Evolutionary conservation across 2,888 invertebrate genomes (phyloP).

Genomic region (Leptogaster cylindrica): DNA sequence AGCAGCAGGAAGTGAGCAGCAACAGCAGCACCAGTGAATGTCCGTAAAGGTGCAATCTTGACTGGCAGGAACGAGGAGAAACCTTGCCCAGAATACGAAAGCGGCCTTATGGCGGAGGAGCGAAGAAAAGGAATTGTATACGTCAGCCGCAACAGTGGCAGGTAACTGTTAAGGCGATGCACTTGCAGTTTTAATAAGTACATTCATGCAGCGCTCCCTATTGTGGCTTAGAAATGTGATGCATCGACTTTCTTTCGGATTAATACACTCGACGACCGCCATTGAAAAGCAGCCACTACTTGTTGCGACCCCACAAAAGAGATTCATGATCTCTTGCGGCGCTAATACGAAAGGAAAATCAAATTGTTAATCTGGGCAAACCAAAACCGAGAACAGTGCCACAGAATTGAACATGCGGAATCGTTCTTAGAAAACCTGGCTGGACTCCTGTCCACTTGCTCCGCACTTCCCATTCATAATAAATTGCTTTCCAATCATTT

Average conservation of each 20-base stretch:
- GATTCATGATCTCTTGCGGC: not conserved
- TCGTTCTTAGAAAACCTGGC: no score
- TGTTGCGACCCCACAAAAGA: conserved; percentile 14
- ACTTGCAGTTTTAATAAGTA: conserved; percentile 33
- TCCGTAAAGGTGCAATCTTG: conserved; percentile 20
- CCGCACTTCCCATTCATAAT: no score
- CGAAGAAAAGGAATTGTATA: conserved; percentile 21
- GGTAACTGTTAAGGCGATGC: conserved; percentile 33
- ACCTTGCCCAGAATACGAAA: conserved; percentile 27
- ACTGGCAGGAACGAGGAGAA: conserved; percentile 37
- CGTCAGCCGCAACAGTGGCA: conserved; percentile 20
- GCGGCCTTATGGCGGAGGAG: conserved; percentile 15
- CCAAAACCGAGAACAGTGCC: no score
- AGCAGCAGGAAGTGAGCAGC: not conserved
- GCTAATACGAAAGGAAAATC: no score
- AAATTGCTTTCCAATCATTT: no score
- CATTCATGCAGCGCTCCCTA: conserved; percentile 5
- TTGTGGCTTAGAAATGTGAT: conserved; percentile 12
- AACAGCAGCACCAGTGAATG: not conserved
- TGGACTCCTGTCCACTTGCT: no score
- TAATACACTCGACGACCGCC: conserved; percentile 13
- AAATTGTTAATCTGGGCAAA: no score
- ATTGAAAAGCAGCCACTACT: conserved; percentile 17
- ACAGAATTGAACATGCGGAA: no score
- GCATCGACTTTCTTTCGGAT: conserved; percentile 19